Evolutionary conservation across 2,113 vertebrate genomes (phyloP).

Genomic region (Ailuropoda melanoleuca): DNA sequence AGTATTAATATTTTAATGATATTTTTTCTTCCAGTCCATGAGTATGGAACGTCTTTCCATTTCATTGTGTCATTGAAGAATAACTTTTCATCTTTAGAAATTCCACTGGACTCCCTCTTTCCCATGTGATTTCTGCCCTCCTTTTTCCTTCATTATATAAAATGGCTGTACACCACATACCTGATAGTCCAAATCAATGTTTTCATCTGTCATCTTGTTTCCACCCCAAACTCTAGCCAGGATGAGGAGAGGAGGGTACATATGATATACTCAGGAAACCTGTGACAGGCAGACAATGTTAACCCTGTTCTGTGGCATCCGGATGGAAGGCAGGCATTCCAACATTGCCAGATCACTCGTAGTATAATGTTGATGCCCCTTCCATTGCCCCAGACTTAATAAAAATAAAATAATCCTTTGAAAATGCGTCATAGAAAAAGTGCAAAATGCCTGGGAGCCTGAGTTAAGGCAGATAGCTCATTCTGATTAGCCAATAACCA

Average conservation of each 20-base stretch:
- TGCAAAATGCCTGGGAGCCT: background rate
- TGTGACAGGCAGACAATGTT: background rate
- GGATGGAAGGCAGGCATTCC: background rate
- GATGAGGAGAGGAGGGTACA: background rate
- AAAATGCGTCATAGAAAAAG: background rate
- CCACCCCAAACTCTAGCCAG: background rate
- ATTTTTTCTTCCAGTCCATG: background rate
- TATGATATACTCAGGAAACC: background rate
- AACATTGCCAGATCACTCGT: background rate
- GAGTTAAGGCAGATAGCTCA: background rate
- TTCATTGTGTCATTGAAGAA: background rate
- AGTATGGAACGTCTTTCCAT: background rate
- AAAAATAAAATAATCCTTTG: slow-evolving; percentile 1
- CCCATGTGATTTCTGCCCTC: background rate
- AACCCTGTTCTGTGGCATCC: background rate
- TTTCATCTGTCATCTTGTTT: background rate
- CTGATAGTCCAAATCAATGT: background rate
- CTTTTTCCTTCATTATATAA: background rate
- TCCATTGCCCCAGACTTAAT: background rate
- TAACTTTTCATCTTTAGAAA: background rate
- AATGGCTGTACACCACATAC: background rate
- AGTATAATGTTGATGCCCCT: background rate
- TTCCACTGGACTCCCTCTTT: background rate
- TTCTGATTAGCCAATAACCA: slow-evolving; percentile 41
- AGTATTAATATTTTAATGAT: background rate